Percentiles rank a stretch among this genome's conserved stretches.
Conservation (phyloP, 2,797 vertebrate genomes). For the Pipistrellus pipistrellus region DNA sequence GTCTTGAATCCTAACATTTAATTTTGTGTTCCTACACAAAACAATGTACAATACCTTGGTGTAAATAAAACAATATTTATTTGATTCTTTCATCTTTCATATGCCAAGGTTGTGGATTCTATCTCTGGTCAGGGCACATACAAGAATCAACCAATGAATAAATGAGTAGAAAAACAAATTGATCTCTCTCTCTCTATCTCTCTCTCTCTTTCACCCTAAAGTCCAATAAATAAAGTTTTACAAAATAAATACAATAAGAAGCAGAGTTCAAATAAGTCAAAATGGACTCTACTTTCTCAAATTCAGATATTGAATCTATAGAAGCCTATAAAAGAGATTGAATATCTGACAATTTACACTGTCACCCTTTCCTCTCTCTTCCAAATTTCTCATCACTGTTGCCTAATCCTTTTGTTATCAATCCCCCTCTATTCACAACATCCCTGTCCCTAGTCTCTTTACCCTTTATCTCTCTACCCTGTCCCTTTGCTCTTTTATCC, state of each 20-base stretch:
- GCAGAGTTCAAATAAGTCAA: background rate
- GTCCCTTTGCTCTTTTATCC: background rate
- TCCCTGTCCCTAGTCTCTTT: background rate
- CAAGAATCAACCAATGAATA: background rate
- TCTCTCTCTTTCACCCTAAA: background rate
- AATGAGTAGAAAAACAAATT: background rate
- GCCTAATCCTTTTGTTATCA: background rate
- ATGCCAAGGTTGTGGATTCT: background rate
- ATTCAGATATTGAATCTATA: background rate
- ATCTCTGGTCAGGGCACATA: background rate
- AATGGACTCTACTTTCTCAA: background rate
- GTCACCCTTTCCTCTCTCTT: background rate
- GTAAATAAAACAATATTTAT: background rate
- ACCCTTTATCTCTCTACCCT: background rate
- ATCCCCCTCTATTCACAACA: background rate
- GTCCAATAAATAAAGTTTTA: background rate
- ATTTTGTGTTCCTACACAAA: background rate
- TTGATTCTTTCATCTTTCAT: background rate
- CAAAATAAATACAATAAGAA: background rate
- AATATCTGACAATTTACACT: background rate
- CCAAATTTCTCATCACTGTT: background rate
- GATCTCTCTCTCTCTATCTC: no score
- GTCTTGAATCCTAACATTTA: background rate
- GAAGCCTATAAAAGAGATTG: background rate
- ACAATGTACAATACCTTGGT: background rate